Evolutionary conservation across 1,140 invertebrate genomes (phyloP).

Genomic region (Phenacoccus solenopsis): DNA sequence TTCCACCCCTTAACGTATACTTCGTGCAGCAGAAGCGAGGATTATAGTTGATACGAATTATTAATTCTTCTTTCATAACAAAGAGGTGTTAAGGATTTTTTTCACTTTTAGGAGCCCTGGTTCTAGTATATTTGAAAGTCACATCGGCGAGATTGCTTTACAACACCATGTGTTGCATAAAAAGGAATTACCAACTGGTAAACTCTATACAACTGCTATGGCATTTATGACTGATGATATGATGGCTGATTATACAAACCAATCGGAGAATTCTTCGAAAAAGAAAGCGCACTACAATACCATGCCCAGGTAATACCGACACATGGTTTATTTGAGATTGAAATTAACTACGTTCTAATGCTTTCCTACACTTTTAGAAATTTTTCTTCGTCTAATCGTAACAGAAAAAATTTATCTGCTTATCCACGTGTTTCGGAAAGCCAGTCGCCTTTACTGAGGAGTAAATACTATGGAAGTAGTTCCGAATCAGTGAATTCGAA

Average conservation of each 20-base stretch:
- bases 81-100: too few relatives aligned
- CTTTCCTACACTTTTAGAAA: not conserved
- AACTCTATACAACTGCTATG: constrained; percentile 40
- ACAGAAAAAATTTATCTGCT: constrained; percentile 24
- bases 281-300: not conserved
- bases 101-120: not conserved
- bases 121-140: constrained; percentile 18
- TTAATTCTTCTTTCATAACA: too few relatives aligned
- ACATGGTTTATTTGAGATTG: not conserved
- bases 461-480: constrained; percentile 26
- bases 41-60: too few relatives aligned
- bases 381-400: constrained; percentile 23
- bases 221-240: not conserved
- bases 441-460: constrained; percentile 47
- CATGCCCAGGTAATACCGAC: not conserved
- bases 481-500: constrained; percentile 6
- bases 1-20: too few relatives aligned
- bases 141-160: constrained; percentile 35
- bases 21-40: too few relatives aligned
- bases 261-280: not conserved
- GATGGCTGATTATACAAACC: not conserved
- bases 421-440: constrained; percentile 41
- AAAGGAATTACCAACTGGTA: constrained; percentile 30
- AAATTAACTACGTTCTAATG: not conserved
- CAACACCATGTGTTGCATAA: constrained; percentile 35